Evolutionary conservation across 2,888 invertebrate genomes (phyloP).

Genomic region (Drosophila demipolita): DNA sequence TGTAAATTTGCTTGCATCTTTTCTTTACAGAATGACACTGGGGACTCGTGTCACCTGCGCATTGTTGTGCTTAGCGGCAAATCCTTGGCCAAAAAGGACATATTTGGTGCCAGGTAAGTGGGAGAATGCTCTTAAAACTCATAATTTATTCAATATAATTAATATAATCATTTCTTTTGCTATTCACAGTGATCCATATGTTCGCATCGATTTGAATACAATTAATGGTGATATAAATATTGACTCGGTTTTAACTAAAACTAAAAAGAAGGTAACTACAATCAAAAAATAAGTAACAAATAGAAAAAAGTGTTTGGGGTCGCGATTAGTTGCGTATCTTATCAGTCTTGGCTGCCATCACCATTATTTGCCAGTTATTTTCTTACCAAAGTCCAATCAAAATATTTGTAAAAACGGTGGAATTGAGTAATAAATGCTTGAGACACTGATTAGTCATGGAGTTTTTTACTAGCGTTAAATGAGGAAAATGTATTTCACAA

Average conservation of each 20-base stretch:
- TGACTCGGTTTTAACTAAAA: slow-evolving; percentile 97
- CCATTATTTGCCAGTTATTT: slow-evolving; percentile 4
- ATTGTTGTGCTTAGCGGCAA: slow-evolving; percentile 94
- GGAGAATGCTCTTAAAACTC: not conserved
- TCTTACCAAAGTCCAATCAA: slow-evolving; percentile 9
- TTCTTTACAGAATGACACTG: slow-evolving; percentile 89
- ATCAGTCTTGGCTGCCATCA: slow-evolving; percentile 39
- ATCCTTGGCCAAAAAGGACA: slow-evolving; percentile 98
- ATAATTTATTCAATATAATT: not conserved
- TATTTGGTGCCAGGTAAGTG: slow-evolving; percentile 97
- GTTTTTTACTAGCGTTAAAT: slow-evolving; percentile 4
- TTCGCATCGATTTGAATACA: slow-evolving; percentile 94
- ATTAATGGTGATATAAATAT: slow-evolving; percentile 94
- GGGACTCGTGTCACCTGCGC: slow-evolving; percentile 91
- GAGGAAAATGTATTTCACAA: slow-evolving; percentile 15
- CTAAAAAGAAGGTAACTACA: slow-evolving; percentile 94
- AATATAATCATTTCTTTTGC: not conserved
- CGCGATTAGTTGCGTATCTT: slow-evolving; percentile 48
- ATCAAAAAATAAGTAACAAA: not conserved
- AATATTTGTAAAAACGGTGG: slow-evolving; percentile 14
- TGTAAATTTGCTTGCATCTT: slow-evolving; percentile 37
- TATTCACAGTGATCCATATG: slow-evolving; percentile 96
- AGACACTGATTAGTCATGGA: slow-evolving; percentile 15
- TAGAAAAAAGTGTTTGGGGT: not conserved
- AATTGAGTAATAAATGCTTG: slow-evolving; percentile 14